Conservation (phyloP, 2,888 invertebrate species). For the Penaeus monodon region DNA sequence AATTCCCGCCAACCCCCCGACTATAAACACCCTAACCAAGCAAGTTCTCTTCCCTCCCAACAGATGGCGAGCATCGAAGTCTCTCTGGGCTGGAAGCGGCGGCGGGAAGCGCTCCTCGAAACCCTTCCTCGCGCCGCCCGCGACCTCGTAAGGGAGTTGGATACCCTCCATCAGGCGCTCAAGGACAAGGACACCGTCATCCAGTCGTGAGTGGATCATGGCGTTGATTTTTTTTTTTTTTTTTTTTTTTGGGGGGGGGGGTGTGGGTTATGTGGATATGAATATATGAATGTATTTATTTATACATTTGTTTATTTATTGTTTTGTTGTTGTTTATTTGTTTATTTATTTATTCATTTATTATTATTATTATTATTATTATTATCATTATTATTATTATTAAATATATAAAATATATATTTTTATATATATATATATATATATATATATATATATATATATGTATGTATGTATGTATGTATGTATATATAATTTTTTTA, state of each 20-base stretch:
- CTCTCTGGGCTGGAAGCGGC: constrained; percentile 60
- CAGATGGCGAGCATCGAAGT: constrained; percentile 65
- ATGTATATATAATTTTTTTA: no score
- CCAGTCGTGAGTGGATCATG: constrained; percentile 49
- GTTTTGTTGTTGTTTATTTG: no score
- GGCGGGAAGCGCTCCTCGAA: constrained; percentile 63
- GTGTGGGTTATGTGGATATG: neutral
- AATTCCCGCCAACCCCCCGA: no score
- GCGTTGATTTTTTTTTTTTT: neutral
- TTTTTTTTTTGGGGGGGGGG: neutral
- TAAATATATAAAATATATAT: no score
- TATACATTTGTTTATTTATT: neutral
- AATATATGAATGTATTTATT: neutral
- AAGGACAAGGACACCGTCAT: constrained; percentile 62
- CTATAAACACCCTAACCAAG: no score
- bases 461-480: no score
- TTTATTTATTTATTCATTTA: no score
- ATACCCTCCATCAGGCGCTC: constrained; percentile 61
- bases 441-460: no score
- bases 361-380: no score
- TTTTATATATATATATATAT: no score
- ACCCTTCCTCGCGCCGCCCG: constrained; percentile 63
- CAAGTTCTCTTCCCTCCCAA: constrained; percentile 1
- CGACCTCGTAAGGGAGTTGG: constrained; percentile 62
- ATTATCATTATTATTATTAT: no score